A percentile compares a stretch with the other conserved stretches of the same genome.
These are phyloP conservation scores for Rotaria sp. DNA, from an alignment of 2,888 invertebrate genomes.

Conservation along the genomic window DNA sequence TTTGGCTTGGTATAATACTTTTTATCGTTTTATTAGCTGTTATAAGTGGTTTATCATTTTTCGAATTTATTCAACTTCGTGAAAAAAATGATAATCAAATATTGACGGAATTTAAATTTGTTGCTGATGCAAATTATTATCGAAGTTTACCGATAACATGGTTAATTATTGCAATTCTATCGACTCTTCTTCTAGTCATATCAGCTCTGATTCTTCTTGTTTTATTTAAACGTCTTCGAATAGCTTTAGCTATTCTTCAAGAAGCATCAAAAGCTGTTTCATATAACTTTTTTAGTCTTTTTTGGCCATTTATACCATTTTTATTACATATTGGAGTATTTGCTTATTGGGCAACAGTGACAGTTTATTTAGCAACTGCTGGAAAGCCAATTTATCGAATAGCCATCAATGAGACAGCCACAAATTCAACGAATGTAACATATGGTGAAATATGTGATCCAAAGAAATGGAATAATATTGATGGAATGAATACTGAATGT, in stretches of 20 bases:
- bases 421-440: neutral
- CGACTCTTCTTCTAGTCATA: constrained; percentile 42
- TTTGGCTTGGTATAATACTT: constrained; percentile 76
- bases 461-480: neutral
- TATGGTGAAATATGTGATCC: constrained; percentile 30
- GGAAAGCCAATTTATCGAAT: constrained; percentile 33
- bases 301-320: constrained; percentile 86
- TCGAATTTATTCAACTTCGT: constrained; percentile 62
- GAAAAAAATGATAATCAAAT: constrained; percentile 47
- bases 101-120: constrained; percentile 41
- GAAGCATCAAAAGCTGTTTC: constrained; percentile 80
- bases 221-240: constrained; percentile 70
- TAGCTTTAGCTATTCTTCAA: constrained; percentile 81
- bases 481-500: neutral
- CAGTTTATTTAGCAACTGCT: constrained; percentile 33
- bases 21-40: constrained; percentile 66
- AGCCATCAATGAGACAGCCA: neutral
- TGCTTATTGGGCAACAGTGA: constrained; percentile 62
- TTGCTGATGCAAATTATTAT: constrained; percentile 26
- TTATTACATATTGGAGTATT: constrained; percentile 69
- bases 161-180: constrained; percentile 40
- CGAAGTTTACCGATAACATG: constrained; percentile 34
- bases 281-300: constrained; percentile 71
- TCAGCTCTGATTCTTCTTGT: constrained; percentile 67
- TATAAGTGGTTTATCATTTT: constrained; percentile 52